These are phyloP conservation scores for Lophura nycthemera DNA, from an alignment of 2,113 vertebrate species.

Conservation along the genomic window DNA sequence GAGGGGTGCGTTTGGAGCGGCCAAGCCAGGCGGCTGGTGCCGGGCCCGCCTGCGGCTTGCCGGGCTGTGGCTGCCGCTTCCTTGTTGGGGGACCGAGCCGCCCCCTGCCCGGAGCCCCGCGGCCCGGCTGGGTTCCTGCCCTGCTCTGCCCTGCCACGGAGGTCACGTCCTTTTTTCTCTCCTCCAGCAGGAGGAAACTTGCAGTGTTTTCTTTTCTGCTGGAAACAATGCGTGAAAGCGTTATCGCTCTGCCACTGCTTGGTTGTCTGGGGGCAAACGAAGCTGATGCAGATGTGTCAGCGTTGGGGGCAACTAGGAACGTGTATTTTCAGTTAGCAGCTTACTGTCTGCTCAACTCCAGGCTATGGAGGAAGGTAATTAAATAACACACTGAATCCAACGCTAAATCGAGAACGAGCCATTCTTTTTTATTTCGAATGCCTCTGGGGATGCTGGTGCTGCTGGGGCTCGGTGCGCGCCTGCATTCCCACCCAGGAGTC, in stretches of 20 bases:
- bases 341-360: not conserved
- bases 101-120: not conserved
- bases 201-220: slow-evolving; percentile 59
- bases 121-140: slow-evolving; percentile 46
- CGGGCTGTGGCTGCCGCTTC: not conserved
- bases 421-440: not conserved
- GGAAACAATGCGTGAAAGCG: slow-evolving; percentile 28
- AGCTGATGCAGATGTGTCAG: slow-evolving; percentile 13
- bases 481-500: not conserved
- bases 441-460: not conserved
- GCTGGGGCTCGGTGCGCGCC: not conserved
- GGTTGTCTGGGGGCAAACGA: slow-evolving; percentile 14
- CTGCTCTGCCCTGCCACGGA: slow-evolving; percentile 55
- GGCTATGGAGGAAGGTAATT: not conserved
- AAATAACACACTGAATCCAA: not conserved
- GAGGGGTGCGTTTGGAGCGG: too few relatives aligned
- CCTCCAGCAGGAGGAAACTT: slow-evolving; percentile 38
- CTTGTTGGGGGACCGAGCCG: not conserved
- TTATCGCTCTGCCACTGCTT: slow-evolving; percentile 24
- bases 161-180: slow-evolving; percentile 14
- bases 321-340: not conserved
- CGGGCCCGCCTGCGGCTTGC: not conserved
- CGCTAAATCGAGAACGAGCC: not conserved
- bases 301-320: slow-evolving; percentile 1
- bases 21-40: too few relatives aligned